Conservation (phyloP, 2,888 invertebrate species). For the Timema cristinae region DNA sequence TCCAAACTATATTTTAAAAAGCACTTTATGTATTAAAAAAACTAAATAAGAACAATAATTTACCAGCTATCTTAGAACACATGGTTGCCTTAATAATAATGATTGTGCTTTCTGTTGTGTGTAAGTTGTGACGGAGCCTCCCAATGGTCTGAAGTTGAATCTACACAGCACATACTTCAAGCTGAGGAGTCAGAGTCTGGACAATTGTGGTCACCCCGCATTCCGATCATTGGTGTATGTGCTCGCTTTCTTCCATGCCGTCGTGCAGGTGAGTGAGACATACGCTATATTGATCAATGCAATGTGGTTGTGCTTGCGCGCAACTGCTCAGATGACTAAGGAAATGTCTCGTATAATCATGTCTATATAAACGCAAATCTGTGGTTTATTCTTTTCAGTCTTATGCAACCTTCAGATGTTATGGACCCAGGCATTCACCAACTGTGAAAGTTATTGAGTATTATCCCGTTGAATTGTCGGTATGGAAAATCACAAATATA, state of each 20-base stretch:
- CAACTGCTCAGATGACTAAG: too few species aligned
- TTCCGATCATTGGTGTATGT: slow-evolving; percentile 82
- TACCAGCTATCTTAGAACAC: too few species aligned
- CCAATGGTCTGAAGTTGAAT: slow-evolving; percentile 85
- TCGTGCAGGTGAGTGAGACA: slow-evolving; percentile 62
- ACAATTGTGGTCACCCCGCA: slow-evolving; percentile 68
- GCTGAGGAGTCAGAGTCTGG: slow-evolving; percentile 68
- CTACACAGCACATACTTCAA: slow-evolving; percentile 85
- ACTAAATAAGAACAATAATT: too few species aligned
- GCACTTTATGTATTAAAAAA: too few species aligned
- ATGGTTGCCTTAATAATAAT: too few species aligned
- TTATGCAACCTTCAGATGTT: background rate
- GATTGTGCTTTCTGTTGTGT: background rate
- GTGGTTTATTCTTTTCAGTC: background rate
- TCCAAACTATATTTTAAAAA: too few species aligned
- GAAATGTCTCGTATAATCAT: too few species aligned
- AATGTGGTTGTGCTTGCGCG: background rate
- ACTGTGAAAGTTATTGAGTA: too few species aligned
- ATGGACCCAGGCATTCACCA: too few species aligned
- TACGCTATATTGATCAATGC: background rate
- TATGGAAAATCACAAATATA: too few species aligned
- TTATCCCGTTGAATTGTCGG: too few species aligned
- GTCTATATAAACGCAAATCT: background rate
- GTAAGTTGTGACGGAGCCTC: slow-evolving; percentile 86
- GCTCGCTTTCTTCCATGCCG: slow-evolving; percentile 89